These are phyloP conservation scores for Leistus spinibarbis DNA, from an alignment of 2,888 invertebrate species.

Conservation along the genomic window DNA sequence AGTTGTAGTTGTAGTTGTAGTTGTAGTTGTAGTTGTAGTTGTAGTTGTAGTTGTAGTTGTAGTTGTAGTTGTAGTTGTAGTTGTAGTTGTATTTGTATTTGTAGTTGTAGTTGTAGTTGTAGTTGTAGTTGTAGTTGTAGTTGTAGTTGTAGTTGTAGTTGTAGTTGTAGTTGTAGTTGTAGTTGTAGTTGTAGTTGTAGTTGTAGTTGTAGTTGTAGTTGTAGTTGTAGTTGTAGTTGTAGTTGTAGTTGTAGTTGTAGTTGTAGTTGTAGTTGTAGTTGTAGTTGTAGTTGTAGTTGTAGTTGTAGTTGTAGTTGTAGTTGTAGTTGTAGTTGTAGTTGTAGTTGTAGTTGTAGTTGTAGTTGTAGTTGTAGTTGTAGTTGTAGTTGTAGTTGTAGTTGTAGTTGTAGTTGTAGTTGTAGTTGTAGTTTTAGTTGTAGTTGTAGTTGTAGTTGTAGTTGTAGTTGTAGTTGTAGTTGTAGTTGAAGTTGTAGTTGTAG, in stretches of 20 bases:
- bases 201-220: no score
- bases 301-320: slow-evolving; percentile 46
- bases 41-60: slow-evolving; percentile 7
- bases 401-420: no score
- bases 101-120: slow-evolving; percentile 35
- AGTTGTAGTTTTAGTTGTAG: no score
- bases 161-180: neutral
- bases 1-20: slow-evolving; percentile 3
- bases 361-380: no score
- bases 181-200: no score
- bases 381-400: slow-evolving; percentile 51
- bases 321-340: slow-evolving; percentile 44
- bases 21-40: slow-evolving; percentile 10
- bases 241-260: no score
- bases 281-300: no score
- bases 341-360: slow-evolving; percentile 40
- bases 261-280: no score
- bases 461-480: slow-evolving; percentile 15
- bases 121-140: slow-evolving; percentile 51
- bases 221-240: no score
- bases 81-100: no score
- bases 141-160: slow-evolving; percentile 57
- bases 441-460: slow-evolving; percentile 6
- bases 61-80: slow-evolving; percentile 13
- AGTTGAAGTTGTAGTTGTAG: slow-evolving; percentile 10